Base-by-base conservation (phyloP, 2,113 vertebrate genomes). In the Chroicocephalus ridibundus region DNA sequence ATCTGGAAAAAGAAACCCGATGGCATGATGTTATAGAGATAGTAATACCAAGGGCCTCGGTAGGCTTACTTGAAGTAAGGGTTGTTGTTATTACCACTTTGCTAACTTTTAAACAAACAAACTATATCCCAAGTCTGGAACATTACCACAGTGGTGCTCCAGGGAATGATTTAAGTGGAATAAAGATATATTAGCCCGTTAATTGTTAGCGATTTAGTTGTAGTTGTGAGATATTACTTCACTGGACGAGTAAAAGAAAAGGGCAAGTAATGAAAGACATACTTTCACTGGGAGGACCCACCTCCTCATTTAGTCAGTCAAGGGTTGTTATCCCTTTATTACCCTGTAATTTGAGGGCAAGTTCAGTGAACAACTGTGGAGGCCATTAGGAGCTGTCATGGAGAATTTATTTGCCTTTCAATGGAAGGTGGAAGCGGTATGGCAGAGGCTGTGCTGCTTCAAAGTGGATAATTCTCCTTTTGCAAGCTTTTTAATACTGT, bases 401-500 rank as follows among this genome's bases (percentile, higher is more conserved):
- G 96, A 95, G 87, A 98, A 97, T 98, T 97, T 97, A 97, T 98
- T 92, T 97, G 71, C 91, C 94, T 96, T 96, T 97, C 95, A 97
- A 93, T 89, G 76, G 89, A 96, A 94, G 61, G 90, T 88, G 86
- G 94, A 94, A 92, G 68, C 89, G 86, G 87, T 88, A 54, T 5
- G 6, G 27, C 51, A 88, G 86, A 77, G 88, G 32, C 76, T 52
- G 54, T 57, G 17, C 38, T 40, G 36, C 60, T 95, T 97, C 62
- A 2, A 84, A 93, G 36, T 69, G 83, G 93, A 77, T 97, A 97
- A 93, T 97, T 97, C 90, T 97, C 65, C 40, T 91, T 94, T 96
- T 91, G 65, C 84, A 95, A 88, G 91, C 81, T 96, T 97, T 96
- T 88, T 88, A 97, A 97, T 97, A 89, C 26, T 47, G 64, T 95